Evolutionary conservation across 2,888 invertebrate species (phyloP).

Genomic region (Siphonodentalium dalli): DNA sequence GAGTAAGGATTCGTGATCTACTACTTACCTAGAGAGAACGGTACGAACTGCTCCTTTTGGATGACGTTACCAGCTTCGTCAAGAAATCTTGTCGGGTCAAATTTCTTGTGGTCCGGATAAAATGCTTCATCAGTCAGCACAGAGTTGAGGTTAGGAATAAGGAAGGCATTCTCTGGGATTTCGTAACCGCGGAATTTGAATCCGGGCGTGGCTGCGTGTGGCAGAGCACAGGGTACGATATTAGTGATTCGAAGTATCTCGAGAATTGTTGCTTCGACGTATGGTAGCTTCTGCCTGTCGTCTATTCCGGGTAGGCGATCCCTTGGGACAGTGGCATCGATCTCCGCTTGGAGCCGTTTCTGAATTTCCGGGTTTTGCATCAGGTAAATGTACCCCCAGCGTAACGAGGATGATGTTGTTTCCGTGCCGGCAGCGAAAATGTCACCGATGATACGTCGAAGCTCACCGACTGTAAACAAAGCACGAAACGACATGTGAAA

Average conservation of each 20-base stretch:
- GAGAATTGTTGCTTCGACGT: constrained; percentile 12
- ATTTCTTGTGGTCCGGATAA: constrained; percentile 10
- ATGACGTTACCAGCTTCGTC: constrained; percentile 4
- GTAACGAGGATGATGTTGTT: too few relatives aligned
- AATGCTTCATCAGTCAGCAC: constrained; percentile 6
- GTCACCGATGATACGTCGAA: too few relatives aligned
- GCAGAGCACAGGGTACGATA: constrained; percentile 14
- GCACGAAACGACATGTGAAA: too few relatives aligned
- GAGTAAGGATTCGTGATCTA: too few relatives aligned
- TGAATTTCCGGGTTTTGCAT: too few relatives aligned
- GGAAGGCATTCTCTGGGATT: constrained; percentile 11
- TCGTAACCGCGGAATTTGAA: constrained; percentile 1
- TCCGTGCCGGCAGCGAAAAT: too few relatives aligned
- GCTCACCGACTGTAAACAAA: too few relatives aligned
- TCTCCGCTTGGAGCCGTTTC: too few relatives aligned
- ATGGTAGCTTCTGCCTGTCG: constrained; percentile 9
- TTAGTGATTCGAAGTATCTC: constrained; percentile 12
- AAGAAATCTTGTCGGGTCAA: constrained; percentile 16
- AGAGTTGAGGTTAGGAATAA: constrained; percentile 14
- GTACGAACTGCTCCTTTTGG: constrained; percentile 9
- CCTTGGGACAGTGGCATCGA: too few relatives aligned
- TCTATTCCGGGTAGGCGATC: too few relatives aligned
- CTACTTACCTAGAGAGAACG: constrained; percentile 18
- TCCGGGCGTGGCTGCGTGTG: constrained; percentile 5
- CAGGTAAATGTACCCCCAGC: too few relatives aligned